Base-by-base conservation (phyloP, 1,140 invertebrate genomes). In the Pachypsylla venusta region DNA sequence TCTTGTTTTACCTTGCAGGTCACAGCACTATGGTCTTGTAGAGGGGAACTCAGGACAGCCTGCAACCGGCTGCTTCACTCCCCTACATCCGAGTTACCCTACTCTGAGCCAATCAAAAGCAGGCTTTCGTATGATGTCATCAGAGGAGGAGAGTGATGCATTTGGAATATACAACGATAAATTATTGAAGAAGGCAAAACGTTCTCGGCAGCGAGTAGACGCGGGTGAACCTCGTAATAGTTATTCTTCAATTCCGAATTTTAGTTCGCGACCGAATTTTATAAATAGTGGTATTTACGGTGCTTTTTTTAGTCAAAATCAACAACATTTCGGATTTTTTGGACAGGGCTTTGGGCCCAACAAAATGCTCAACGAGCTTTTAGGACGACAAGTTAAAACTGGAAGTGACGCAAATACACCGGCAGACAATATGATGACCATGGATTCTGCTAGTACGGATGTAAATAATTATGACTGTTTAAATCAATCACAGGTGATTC, bases 151-250 rank as follows among this genome's bases (percentile, higher is more conserved):
- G 79, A 83, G 83, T 77, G 42, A 48, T 22, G 42, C n/a, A 19
- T 48, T 48, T 48, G 42, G 42, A 48, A 19, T 48, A 48, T 48
- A 48, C 42, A 48, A 48, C 42, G 42, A 48, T 48, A 48, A 48
- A 48, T 22, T 87, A 83, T 83, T 88, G 76, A 78, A 87, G 78
- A 91, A 90, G 81, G 76, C 79, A 76, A 89, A 88, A 79, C 82
- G 87, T 77, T 85, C 85, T 76, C 84, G 88, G 83, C 87, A 91
- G 81, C 83, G 89, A 78, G 87, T 91, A 77, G 88, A 92, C 83
- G 87, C 87, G 78, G 87, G 87, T 70, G 87, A 91, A 79, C 88
- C 88, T 73, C 82, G 89, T 75, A 91, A 91, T 80, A 86, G 84
- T 72, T 91, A 91, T 78, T 87, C 86, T 66, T 86, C 84, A 72